A percentile compares a stretch with the other conserved stretches of the same genome.
phyloP scores from a whole-genome alignment of 2,113 vertebrate species.

The Garra rufa region DNA sequence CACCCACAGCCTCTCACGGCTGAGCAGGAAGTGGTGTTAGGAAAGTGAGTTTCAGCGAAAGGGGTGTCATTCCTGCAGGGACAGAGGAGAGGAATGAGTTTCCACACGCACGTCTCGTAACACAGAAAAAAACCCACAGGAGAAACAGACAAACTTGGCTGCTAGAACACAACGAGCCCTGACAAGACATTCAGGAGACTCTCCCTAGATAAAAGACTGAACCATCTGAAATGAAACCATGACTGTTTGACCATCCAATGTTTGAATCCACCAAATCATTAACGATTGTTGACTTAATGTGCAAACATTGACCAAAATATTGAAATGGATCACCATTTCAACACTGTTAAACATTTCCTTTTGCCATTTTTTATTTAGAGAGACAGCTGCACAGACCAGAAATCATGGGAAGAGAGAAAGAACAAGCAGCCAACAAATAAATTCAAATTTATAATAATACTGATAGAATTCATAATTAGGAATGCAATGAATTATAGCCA shows the following conservation, averaged over 20 bases:
- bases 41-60: slow-evolving; percentile 13
- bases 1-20: background rate
- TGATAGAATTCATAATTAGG: background rate
- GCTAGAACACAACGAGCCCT: slow-evolving; percentile 33
- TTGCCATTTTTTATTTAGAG: background rate
- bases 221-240: slow-evolving; percentile 7
- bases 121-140: slow-evolving; percentile 19
- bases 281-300: background rate
- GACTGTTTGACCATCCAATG: background rate
- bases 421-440: background rate
- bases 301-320: background rate
- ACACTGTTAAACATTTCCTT: background rate
- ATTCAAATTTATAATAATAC: background rate
- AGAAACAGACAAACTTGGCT: slow-evolving; percentile 28
- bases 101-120: slow-evolving; percentile 43
- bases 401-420: background rate
- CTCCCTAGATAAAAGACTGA: slow-evolving; percentile 51
- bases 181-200: slow-evolving; percentile 61
- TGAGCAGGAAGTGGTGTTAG: slow-evolving; percentile 17
- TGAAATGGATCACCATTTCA: background rate
- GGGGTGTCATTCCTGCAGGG: slow-evolving; percentile 9
- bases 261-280: background rate
- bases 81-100: slow-evolving; percentile 42
- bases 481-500: no score
- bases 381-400: background rate